Percentiles rank a stretch among this genome's conserved stretches.
phyloP scores from a whole-genome alignment of 2,113 vertebrate species.

The Scopus umbretta region DNA sequence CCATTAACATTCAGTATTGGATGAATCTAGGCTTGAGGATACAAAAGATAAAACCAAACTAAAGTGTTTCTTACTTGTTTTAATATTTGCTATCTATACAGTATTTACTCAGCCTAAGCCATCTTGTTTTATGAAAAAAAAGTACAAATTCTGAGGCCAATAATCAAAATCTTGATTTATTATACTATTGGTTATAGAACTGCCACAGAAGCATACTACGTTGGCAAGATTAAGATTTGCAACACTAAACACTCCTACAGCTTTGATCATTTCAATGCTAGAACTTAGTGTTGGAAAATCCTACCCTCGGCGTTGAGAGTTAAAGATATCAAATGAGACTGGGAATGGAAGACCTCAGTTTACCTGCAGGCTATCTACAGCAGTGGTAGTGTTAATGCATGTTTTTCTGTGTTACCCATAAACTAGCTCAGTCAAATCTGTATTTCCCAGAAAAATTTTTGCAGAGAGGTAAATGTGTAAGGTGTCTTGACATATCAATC shows the following conservation, averaged over 20 bases:
- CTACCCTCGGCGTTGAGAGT: slow-evolving; percentile 22
- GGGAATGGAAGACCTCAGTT: slow-evolving; percentile 80
- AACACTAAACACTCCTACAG: slow-evolving; percentile 46
- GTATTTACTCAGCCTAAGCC: slow-evolving; percentile 42
- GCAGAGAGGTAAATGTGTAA: neutral
- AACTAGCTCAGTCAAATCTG: neutral
- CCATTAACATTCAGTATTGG: slow-evolving; percentile 72
- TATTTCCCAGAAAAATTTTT: neutral
- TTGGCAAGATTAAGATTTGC: slow-evolving; percentile 59
- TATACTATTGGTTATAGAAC: slow-evolving; percentile 51
- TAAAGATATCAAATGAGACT: slow-evolving; percentile 56
- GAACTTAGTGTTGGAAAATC: slow-evolving; percentile 60
- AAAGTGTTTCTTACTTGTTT: slow-evolving; percentile 39
- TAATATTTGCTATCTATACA: slow-evolving; percentile 30
- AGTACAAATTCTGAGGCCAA: slow-evolving; percentile 27
- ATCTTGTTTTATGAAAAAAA: slow-evolving; percentile 11
- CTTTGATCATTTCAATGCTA: slow-evolving; percentile 56
- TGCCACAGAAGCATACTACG: neutral
- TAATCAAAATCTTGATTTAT: slow-evolving; percentile 29
- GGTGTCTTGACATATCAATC: neutral
- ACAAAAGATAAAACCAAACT: neutral
- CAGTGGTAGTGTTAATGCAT: slow-evolving; percentile 68
- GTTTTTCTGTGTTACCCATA: slow-evolving; percentile 34
- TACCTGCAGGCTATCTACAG: slow-evolving; percentile 66
- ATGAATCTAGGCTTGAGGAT: slow-evolving; percentile 47